Conservation (phyloP, 2,888 invertebrate genomes). For the Epinotia nisella region DNA sequence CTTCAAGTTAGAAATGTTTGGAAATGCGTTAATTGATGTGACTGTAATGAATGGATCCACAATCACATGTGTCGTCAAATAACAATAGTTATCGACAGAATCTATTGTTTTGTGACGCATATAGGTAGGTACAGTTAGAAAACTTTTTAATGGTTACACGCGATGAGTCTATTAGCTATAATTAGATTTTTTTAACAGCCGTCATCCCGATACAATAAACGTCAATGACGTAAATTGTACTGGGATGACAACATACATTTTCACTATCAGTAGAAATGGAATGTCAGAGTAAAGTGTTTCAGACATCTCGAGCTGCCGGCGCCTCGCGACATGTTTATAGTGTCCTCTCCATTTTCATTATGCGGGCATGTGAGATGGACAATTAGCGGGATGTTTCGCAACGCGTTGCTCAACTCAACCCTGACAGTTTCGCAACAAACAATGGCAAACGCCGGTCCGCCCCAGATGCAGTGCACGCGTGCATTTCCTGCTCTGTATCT, state of each 20-base stretch:
- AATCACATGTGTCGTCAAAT: slow-evolving; percentile 28
- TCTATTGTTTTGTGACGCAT: slow-evolving; percentile 2
- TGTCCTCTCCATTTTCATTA: slow-evolving; percentile 22
- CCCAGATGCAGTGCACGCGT: slow-evolving; percentile 81
- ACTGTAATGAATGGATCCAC: slow-evolving; percentile 29
- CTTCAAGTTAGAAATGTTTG: slow-evolving; percentile 44
- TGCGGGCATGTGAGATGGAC: slow-evolving; percentile 64
- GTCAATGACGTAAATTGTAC: too few relatives aligned
- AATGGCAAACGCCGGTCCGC: slow-evolving; percentile 70
- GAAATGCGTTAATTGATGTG: slow-evolving; percentile 41
- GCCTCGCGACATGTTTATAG: neutral
- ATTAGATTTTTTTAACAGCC: too few relatives aligned
- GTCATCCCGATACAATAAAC: too few relatives aligned
- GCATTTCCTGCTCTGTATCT: slow-evolving; percentile 82
- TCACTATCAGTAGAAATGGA: neutral
- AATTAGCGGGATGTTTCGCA: slow-evolving; percentile 82
- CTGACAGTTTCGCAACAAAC: slow-evolving; percentile 82
- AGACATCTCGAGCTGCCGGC: neutral
- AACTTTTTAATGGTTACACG: neutral
- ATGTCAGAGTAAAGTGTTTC: neutral
- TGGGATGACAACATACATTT: too few relatives aligned
- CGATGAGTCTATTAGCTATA: neutral
- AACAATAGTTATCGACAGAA: slow-evolving; percentile 27
- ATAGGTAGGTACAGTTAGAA: neutral
- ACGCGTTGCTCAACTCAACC: slow-evolving; percentile 81